These are phyloP conservation scores for Caenorhabditis doughertyi DNA, from an alignment of 2,888 invertebrate genomes.

Conservation along the genomic window DNA sequence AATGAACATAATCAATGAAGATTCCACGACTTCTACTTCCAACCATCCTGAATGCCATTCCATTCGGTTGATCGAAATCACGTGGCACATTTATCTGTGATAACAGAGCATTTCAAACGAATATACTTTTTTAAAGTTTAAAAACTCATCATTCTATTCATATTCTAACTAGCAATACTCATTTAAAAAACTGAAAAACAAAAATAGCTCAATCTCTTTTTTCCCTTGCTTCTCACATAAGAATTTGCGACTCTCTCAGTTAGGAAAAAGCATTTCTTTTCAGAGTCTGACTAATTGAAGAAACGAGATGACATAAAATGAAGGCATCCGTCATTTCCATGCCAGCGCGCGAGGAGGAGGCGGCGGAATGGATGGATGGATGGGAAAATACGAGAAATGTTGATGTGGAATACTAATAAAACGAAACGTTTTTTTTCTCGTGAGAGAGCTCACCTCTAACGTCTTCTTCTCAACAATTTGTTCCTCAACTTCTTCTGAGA, in stretches of 20 bases:
- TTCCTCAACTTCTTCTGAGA: conserved; percentile 34
- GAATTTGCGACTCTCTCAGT: not conserved
- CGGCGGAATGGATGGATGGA: conserved; percentile 2
- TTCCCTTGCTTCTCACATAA: not conserved
- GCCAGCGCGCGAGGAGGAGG: conserved; percentile 8
- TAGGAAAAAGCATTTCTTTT: not conserved
- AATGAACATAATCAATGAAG: conserved; percentile 48
- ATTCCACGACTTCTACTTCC: conserved; percentile 56
- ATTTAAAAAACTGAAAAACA: not conserved
- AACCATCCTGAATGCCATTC: conserved; percentile 63
- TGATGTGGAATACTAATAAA: not conserved
- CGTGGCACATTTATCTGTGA: conserved; percentile 30
- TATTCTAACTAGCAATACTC: not conserved
- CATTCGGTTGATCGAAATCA: conserved; percentile 45
- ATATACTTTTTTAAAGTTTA: too few species aligned
- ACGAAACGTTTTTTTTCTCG: conserved; percentile 14
- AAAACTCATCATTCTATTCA: not conserved
- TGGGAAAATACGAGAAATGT: not conserved
- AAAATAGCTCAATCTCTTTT: not conserved
- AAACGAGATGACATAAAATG: conserved; percentile 17
- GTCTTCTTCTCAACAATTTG: conserved; percentile 21
- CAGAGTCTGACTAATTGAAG: conserved; percentile 42
- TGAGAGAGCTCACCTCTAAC: conserved; percentile 25
- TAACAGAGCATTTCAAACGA: too few species aligned
- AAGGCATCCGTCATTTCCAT: conserved; percentile 44